phyloP scores from a whole-genome alignment of 2,797 vertebrate species.

The Limosa lapponica region DNA sequence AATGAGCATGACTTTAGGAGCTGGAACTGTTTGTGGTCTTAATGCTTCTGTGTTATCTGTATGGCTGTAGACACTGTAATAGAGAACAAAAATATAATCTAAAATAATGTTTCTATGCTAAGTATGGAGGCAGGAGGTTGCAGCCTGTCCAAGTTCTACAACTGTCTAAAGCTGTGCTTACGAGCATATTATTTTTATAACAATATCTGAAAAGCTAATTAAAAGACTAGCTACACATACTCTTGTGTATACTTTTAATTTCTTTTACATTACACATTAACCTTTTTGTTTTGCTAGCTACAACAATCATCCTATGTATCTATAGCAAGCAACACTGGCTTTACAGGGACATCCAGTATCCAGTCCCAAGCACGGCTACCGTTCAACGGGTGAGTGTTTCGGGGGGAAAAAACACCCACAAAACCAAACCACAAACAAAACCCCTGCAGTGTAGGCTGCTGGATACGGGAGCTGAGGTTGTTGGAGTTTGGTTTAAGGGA shows the following conservation, averaged over 20 bases:
- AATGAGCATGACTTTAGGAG: neutral
- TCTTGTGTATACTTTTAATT: neutral
- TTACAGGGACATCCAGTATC: constrained; percentile 84
- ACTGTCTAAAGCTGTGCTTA: neutral
- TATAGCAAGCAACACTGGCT: constrained; percentile 91
- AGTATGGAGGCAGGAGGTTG: neutral
- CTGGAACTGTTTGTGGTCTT: neutral
- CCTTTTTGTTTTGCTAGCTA: constrained; percentile 79
- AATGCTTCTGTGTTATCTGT: neutral
- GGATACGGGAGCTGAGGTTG: neutral
- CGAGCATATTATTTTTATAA: neutral
- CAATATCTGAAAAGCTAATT: neutral
- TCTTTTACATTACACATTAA: neutral
- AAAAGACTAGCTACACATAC: neutral
- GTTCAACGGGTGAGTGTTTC: constrained; percentile 89
- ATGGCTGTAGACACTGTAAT: neutral
- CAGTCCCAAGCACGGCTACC: constrained; percentile 94
- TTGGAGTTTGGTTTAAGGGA: neutral
- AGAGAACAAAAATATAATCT: neutral
- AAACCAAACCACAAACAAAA: neutral
- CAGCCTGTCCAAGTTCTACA: neutral
- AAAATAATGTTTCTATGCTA: neutral
- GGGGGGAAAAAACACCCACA: neutral
- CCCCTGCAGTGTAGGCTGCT: neutral
- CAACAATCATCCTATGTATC: constrained; percentile 93